A percentile compares a stretch with the other conserved stretches of the same genome.
Evolutionary conservation across 2,888 invertebrate genomes (phyloP).

Genomic region (Cryptocephalus moraei): DNA sequence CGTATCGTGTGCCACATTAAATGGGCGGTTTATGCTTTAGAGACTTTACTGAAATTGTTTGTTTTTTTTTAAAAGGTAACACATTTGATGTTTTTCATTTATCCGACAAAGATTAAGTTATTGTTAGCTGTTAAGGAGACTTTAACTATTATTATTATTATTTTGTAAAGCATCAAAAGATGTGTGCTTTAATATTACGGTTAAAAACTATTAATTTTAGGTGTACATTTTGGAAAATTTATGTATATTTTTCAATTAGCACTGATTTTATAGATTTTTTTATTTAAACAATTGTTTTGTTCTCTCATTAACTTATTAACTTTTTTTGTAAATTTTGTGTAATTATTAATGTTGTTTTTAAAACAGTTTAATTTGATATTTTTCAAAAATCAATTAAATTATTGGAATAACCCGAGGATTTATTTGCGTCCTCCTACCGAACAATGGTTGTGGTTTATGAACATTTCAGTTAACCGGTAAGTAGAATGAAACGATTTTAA

Average conservation of each 20-base stretch:
- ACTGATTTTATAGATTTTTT: constrained; percentile 24
- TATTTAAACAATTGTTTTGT: constrained; percentile 26
- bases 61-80: neutral
- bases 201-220: constrained; percentile 2
- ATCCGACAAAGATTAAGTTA: neutral
- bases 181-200: constrained; percentile 7
- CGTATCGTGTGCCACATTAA: too few relatives aligned
- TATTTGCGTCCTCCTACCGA: too few relatives aligned
- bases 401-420: neutral
- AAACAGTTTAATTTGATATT: constrained; percentile 17
- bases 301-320: constrained; percentile 29
- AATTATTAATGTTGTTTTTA: constrained; percentile 25
- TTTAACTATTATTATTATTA: neutral
- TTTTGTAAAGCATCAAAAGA: neutral
- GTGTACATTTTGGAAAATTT: constrained; percentile 8
- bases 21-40: too few relatives aligned
- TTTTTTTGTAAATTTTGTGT: constrained; percentile 24
- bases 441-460: too few relatives aligned
- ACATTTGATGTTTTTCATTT: too few relatives aligned
- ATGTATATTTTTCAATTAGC: constrained; percentile 20
- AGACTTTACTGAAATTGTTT: neutral
- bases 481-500: too few relatives aligned
- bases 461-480: too few relatives aligned
- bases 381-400: constrained; percentile 7
- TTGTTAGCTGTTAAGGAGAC: neutral